Base-by-base conservation (phyloP, 2,888 invertebrate species). In the Cheilosia scutellata region DNA sequence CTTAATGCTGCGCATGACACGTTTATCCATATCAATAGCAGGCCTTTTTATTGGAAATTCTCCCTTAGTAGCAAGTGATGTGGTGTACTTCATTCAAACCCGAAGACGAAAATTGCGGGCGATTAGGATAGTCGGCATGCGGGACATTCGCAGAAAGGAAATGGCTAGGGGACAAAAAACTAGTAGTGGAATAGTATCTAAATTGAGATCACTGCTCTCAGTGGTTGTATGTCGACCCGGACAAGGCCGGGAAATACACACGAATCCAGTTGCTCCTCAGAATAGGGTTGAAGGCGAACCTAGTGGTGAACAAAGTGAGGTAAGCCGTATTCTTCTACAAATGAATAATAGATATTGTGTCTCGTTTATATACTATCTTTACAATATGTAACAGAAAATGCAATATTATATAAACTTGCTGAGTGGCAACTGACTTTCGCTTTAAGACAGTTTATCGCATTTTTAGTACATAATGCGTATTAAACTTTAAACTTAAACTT, bases 41-140 rank as follows among this genome's bases (percentile, higher is more conserved):
- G 89, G 91, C 2, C 53, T 91, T 6, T 70, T 91, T 68, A 89
- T 92, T 25, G 91, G 92, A 33, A 89, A 90, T 40, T 88, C 88
- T 3, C 90, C 91, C 0, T 83, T 92, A 1, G 88, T 89, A 4
- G 88, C 91, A 2, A 40, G 88, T 6, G 89, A 89, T 27, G 77
- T 92, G 68, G 90, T 92, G 6, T 89, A 90, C 79, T 91, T 90
- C 25, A 89, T 92, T 70, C 91, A 92, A 86, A 90, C 89, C 4
- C 88, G 91, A 40, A 90, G 92, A 2, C 89, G 90, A 58, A 91
- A 90, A 42, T 63, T 92, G 55, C 89, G 91, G 27, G 89, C 90
- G 40, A 89, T 92, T 5, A 90, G 92, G 2, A 71, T 90, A 5
- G 88, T 89, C 11, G 92, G 92, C 5, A 71, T 91, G 31, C 88